Percentiles rank a stretch among this genome's conserved stretches.
Evolutionary conservation across 2,888 invertebrate species (phyloP).

Genomic region (Caenorhabditis drosophilae): DNA sequence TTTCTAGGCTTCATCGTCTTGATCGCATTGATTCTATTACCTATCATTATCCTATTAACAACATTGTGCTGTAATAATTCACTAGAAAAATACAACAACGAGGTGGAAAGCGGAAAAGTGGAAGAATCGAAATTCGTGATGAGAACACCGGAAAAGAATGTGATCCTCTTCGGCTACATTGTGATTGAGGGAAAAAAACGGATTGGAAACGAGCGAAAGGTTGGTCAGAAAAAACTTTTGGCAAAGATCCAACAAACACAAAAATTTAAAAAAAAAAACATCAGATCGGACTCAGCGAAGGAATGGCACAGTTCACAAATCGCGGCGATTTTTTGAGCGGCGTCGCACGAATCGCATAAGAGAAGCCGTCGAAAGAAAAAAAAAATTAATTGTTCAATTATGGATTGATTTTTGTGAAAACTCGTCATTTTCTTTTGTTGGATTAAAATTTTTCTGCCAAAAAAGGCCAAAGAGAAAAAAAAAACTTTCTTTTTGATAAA

Average conservation of each 20-base stretch:
- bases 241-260: too few species aligned
- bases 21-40: constrained; percentile 28
- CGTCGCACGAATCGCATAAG: constrained; percentile 9
- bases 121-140: constrained; percentile 36
- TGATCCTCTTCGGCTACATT: constrained; percentile 48
- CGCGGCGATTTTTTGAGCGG: constrained; percentile 19
- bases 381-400: too few species aligned
- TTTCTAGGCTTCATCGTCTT: constrained; percentile 30
- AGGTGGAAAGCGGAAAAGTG: constrained; percentile 45
- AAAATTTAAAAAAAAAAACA: too few species aligned
- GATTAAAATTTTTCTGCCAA: background rate
- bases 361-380: too few species aligned
- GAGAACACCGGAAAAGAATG: constrained; percentile 45
- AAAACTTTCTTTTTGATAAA: too few species aligned
- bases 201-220: constrained; percentile 28
- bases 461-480: background rate
- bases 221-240: too few species aligned
- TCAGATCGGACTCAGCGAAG: constrained; percentile 30
- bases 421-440: too few species aligned
- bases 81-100: constrained; percentile 49
- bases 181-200: constrained; percentile 40
- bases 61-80: constrained; percentile 58
- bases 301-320: constrained; percentile 17
- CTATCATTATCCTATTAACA: constrained; percentile 48
- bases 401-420: too few species aligned